Evolutionary conservation across 2,113 vertebrate species (phyloP).

Genomic region (Mobula birostris): DNA sequence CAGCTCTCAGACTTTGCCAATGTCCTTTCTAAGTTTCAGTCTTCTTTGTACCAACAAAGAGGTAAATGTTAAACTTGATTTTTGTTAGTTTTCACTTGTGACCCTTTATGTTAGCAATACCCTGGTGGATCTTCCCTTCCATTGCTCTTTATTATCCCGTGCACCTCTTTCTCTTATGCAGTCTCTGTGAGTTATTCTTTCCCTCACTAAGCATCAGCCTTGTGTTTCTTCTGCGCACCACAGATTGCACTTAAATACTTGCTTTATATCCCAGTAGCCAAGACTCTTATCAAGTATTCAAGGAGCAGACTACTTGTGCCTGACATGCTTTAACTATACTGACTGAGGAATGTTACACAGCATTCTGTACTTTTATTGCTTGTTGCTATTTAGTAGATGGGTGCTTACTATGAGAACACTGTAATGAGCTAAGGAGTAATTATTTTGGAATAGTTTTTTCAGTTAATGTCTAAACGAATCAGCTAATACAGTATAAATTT

Average conservation of each 20-base stretch:
- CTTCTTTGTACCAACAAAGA: not conserved
- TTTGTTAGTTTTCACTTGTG: not conserved
- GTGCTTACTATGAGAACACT: not conserved
- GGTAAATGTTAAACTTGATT: not conserved
- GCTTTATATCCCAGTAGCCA: not conserved
- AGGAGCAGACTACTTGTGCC: not conserved
- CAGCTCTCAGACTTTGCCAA: not conserved
- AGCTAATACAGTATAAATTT: not conserved
- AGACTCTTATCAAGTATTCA: not conserved
- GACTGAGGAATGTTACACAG: not conserved
- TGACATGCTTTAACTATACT: not conserved
- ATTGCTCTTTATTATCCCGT: not conserved
- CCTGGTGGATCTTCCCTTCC: not conserved
- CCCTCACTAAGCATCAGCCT: not conserved
- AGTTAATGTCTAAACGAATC: not conserved
- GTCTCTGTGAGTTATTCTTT: not conserved
- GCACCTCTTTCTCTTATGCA: not conserved
- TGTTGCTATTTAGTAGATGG: not conserved
- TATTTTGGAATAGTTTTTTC: conserved; percentile 10
- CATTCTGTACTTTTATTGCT: no score
- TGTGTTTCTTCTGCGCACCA: not conserved
- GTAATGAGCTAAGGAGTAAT: not conserved
- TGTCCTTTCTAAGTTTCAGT: not conserved
- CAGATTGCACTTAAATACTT: not conserved
- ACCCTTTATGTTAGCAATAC: not conserved